Evolutionary conservation across 2,888 invertebrate genomes (phyloP), one percentile per base, ranked within the genome.

Genomic region (Petrophora chlorosata): DNA sequence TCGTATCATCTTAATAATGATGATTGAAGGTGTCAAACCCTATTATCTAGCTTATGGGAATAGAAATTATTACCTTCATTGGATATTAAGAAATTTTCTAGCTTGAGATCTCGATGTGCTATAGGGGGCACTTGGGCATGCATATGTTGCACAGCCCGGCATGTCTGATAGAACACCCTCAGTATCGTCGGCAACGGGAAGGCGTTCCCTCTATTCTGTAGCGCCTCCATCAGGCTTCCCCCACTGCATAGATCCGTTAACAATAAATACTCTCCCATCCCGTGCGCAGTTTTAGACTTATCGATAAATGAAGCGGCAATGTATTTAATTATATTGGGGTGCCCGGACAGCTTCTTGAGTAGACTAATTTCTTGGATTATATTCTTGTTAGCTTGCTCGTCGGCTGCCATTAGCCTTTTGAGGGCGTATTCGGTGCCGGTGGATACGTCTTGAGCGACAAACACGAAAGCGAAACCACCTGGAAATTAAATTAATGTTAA

Each of bases 391-490:
- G 95, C 93, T 70, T 95, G 94, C 68, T 96, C 95, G 76, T 96
- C 96, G 34, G 94, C 94, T 32, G 96, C 96, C 82, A 96, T 92
- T 59, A 97, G 91, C 79, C 96, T 94, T 93, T 98, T 98, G 59
- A 98, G 92, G 67, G 98, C 98, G 92, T 96, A 98, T 76, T 97
- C 96, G 62, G 96, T 95, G 55, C 96, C 96, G 58, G 93, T 93
- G 54, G 94, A 92, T 53, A 94, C 87, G 89, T 98, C 98, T 92
- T 98, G 97, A 66, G 97, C 98, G 63, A 97, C 95, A 92, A 96
- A 98, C 49, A 98, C 98, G 90, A 97, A 95, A 51, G 98, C 98
- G 92, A 97, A 98, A 56, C 98, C 98, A 92, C 98, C 98, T 98
- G 91, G 40, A 93, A 92, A 92, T 90, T 3, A 56, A 43, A 17